Base-by-base conservation (phyloP, 2,888 invertebrate species). In the Hyposoter dolosus region DNA sequence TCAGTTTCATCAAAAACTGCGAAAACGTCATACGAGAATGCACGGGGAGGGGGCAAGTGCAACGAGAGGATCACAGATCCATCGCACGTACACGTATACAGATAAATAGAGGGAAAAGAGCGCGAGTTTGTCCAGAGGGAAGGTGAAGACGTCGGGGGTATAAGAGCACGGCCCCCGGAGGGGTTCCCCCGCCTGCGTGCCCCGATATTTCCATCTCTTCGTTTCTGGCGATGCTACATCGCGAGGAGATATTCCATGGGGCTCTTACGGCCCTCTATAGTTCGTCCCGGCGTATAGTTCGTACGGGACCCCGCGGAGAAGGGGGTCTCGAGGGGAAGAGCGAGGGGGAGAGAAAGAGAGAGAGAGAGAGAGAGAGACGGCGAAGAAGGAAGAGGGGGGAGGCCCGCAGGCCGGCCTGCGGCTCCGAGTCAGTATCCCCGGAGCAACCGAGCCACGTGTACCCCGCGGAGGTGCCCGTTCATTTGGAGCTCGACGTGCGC, bases 381-480 rank as follows among this genome's bases (percentile, higher is more conserved):
- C 80, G 80, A 17, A 63, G 56, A 40, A 23, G 78, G 69, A 69
- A 66, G 83, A 86, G 91, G 88, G 92, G 93, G 93, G 92, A 92
- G 92, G 93, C 93, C 93, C 94, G 93, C 92, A 93, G 94, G 94
- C 93, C 93, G 93, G 93, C 93, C 93, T 91, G 93, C 94, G 94
- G 94, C 94, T 92, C 90, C 92, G 90, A 91, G 92, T 94, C 94
- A 93, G 93, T 93, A 92, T 94, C 93, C 94, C 95, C 93, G 94
- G 94, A 93, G 94, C 94, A 93, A 95, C 94, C 94, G 94, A 93
- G 93, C 92, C 93, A 93, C 92, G 92, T 93, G 93, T 94, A 95
- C 93, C 94, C 94, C 93, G 94, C 88, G 91, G 90, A 91, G 88
- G 89, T 88, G 86, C 87, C 78, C 65, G 88, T 83, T 74, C 83